Evolutionary conservation across 1,140 invertebrate genomes (phyloP), one percentile per base, ranked within the genome.

Genomic region (Pseudomyrmex gracilis): DNA sequence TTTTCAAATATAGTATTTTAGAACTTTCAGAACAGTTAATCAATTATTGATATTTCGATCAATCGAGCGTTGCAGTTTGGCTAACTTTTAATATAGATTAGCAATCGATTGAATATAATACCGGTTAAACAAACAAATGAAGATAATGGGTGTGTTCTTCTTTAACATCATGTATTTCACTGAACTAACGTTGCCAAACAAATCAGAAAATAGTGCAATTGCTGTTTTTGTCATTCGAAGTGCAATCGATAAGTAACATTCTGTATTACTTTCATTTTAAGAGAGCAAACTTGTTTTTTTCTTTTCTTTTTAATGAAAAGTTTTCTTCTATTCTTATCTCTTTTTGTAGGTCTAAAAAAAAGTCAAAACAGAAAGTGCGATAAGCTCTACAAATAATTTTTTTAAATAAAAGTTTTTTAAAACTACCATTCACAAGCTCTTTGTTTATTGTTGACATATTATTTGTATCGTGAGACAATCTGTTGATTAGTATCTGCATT

Each of bases 151-250:
- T 47, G 24, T 22, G 51, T 58, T 34, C 51, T 67, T 68, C 53
- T 71, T 73, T 64, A 66, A 84, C 61, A 24, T 24, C 24, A 3
- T 8, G 24, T 53, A 45, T 78, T 78, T 68, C 76, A 20, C 43
- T 9, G 24, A 24, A 51, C 13, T 53, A 34, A n/a, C 47, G 15
- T 22, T 61, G 34, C 10, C 20, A 67, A 74, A 82, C 55, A 24
- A 64, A 55, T 24, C 45, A 34, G 71, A 83, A 77, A 86, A 83
- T 83, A 60, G 34, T 34, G 49, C 24, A 24, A 60, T 57, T 78
- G 64, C 20, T 34, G 17, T 85, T 49, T 24, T 63, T n/a, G n/a
- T n/a, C 12, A 24, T 10, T 24, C 20, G 34, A 13, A 8, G n/a
- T 47, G 17, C 66, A 45, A 34, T 64, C 73, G 47, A 68, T 57